Conservation (phyloP, 1,140 invertebrate genomes). For the Mamestra configurata region DNA sequence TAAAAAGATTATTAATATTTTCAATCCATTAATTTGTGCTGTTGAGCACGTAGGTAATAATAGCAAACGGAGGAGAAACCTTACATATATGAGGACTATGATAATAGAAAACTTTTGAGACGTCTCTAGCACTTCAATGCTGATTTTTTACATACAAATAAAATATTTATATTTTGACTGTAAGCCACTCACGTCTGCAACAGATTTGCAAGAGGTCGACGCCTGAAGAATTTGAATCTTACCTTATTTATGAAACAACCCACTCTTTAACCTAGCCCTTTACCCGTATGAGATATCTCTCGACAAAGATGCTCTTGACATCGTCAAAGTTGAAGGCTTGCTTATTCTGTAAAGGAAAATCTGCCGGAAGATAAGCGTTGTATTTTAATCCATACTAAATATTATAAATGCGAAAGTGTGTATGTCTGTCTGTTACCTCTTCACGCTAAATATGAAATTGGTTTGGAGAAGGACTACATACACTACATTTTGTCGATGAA, state of each 20-base stretch:
- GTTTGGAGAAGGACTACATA: no score
- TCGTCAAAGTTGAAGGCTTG: neutral
- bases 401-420: no score
- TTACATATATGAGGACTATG: neutral
- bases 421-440: no score
- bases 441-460: no score
- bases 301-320: neutral
- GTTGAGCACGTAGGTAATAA: neutral
- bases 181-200: neutral
- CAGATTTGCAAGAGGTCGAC: neutral
- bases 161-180: no score
- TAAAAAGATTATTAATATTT: neutral
- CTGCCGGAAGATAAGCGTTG: slow-evolving; percentile 9
- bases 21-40: neutral
- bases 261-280: neutral
- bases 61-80: neutral
- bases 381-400: slow-evolving; percentile 24
- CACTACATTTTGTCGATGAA: no score
- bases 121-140: no score
- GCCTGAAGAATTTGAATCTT: neutral
- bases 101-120: no score
- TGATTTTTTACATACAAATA: no score
- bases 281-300: neutral
- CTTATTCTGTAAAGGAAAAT: neutral
- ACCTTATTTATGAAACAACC: neutral